Conservation (phyloP, 2,888 invertebrate genomes). For the Calliphora vomitoria region DNA sequence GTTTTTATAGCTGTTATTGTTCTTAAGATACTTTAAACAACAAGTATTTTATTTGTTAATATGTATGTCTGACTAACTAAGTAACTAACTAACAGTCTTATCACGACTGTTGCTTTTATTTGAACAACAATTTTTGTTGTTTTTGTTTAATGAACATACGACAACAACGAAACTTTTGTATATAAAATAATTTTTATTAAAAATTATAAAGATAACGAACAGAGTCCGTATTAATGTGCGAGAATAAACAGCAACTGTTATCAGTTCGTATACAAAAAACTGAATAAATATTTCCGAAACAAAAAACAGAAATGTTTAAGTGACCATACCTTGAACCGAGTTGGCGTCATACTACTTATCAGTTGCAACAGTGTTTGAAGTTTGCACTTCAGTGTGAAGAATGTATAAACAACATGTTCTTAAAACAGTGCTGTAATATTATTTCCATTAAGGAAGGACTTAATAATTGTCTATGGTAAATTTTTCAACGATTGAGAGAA, state of each 20-base stretch:
- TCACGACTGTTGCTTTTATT: not conserved
- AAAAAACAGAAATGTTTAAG: not conserved
- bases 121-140: not conserved
- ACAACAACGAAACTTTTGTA: not conserved
- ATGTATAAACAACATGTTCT: constrained; percentile 45
- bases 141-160: not conserved
- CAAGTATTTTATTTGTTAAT: not conserved
- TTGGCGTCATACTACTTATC: not conserved
- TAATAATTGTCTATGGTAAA: not conserved
- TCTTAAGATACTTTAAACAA: not conserved
- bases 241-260: constrained; percentile 17
- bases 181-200: not conserved
- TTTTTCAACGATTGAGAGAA: no score
- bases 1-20: not conserved
- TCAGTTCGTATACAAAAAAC: constrained; percentile 9
- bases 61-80: not conserved
- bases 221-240: not conserved
- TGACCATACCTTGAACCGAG: constrained; percentile 19
- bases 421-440: constrained; percentile 13
- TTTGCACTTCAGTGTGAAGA: not conserved
- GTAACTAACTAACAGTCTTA: not conserved
- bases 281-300: not conserved
- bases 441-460: not conserved
- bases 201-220: constrained; percentile 18
- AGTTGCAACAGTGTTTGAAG: constrained; percentile 17